phyloP scores from a whole-genome alignment of 2,888 invertebrate genomes.

The Cephonodes hylas region DNA sequence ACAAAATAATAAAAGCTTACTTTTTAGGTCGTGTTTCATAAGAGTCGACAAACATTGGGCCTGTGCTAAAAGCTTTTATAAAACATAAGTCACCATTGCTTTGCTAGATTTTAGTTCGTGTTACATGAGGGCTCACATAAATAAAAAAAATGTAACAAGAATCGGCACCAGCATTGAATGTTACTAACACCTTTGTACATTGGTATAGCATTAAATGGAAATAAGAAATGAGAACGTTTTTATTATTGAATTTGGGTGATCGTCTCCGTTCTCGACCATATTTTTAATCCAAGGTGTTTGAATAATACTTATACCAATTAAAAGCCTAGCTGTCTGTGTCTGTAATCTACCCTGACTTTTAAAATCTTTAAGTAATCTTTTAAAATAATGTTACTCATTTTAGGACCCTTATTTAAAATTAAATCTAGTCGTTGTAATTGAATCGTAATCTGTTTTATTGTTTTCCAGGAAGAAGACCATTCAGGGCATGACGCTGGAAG shows the following conservation, averaged over 20 bases:
- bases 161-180: neutral
- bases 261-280: no score
- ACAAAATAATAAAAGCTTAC: neutral
- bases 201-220: no score
- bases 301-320: no score
- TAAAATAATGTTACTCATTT: no score
- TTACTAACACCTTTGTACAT: no score
- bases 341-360: neutral
- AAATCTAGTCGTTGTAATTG: neutral
- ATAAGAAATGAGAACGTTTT: no score
- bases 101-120: neutral
- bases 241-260: no score
- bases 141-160: no score
- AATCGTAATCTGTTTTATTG: constrained; percentile 23
- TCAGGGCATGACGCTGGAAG: constrained; percentile 68
- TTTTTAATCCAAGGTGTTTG: no score
- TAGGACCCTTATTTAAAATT: no score
- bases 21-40: neutral
- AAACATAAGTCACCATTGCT: neutral
- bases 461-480: constrained; percentile 50
- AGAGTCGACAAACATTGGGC: neutral
- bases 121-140: neutral
- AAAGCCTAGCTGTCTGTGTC: no score
- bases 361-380: no score
- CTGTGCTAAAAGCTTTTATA: neutral